These are phyloP conservation scores for Rhinophrynus dorsalis DNA, from an alignment of 2,797 vertebrate species.

Conservation along the genomic window DNA sequence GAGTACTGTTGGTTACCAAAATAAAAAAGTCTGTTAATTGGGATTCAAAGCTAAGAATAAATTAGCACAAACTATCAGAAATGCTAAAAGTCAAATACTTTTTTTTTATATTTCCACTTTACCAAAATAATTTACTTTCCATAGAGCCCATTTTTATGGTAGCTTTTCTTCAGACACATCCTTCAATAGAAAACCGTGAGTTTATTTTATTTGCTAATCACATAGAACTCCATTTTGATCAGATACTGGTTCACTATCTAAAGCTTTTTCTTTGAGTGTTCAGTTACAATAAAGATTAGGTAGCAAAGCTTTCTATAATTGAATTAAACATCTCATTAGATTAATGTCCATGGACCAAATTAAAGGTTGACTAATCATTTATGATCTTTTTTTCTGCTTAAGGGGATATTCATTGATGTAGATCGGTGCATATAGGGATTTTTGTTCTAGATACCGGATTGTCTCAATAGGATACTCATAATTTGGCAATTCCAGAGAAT, in stretches of 20 bases:
- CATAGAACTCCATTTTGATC: neutral
- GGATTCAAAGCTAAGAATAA: too few species aligned
- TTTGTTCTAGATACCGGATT: too few species aligned
- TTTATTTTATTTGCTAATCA: neutral
- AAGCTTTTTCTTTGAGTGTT: neutral
- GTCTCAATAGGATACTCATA: too few species aligned
- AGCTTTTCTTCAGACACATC: neutral
- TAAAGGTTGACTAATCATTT: slow-evolving; percentile 17
- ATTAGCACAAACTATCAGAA: too few species aligned
- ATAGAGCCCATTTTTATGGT: too few species aligned
- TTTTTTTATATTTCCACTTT: too few species aligned
- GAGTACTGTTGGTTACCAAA: too few species aligned
- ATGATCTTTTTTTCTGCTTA: slow-evolving; percentile 12
- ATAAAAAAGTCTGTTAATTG: too few species aligned
- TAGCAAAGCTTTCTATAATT: slow-evolving; percentile 10
- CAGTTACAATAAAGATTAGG: slow-evolving; percentile 22
- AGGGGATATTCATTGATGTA: neutral
- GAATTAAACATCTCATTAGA: slow-evolving; percentile 36
- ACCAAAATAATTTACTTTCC: too few species aligned
- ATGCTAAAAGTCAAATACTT: too few species aligned
- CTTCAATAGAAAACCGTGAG: neutral
- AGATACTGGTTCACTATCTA: neutral
- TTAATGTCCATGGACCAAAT: slow-evolving; percentile 22
- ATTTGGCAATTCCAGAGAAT: too few species aligned
- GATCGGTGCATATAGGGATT: too few species aligned